Conservation (phyloP, 2,888 invertebrate species). For the Chrysotoxum bicinctum region DNA sequence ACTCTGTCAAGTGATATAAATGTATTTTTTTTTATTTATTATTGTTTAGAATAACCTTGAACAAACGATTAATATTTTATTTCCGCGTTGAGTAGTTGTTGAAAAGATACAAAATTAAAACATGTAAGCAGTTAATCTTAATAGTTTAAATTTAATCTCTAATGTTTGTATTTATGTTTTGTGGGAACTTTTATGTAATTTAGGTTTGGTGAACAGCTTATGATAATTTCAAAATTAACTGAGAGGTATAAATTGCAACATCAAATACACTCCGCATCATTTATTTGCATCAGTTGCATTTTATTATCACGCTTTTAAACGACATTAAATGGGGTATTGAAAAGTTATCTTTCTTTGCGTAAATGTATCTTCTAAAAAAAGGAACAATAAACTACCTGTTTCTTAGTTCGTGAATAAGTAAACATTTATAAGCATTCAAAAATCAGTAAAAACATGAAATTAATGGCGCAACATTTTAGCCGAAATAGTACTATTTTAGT, state of each 20-base stretch:
- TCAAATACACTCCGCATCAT: background rate
- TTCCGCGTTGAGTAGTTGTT: background rate
- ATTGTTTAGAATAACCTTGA: background rate
- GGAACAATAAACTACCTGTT: no score
- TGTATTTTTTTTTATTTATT: background rate
- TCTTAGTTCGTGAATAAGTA: no score
- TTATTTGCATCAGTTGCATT: background rate
- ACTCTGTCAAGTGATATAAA: background rate
- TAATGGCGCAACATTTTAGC: no score
- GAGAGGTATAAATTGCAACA: no score
- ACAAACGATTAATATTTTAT: background rate
- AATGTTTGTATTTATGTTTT: background rate
- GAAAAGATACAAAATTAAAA: background rate
- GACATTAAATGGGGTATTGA: no score
- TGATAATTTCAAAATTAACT: background rate
- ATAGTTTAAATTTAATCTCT: background rate
- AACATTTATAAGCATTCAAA: no score
- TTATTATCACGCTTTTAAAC: no score
- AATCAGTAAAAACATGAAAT: no score
- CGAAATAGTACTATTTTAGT: no score
- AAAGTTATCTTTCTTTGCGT: no score
- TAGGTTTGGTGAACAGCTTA: background rate
- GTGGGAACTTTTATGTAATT: background rate
- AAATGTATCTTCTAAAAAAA: no score
- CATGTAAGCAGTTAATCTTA: background rate